Evolutionary conservation across 2,113 vertebrate species (phyloP), one percentile per base, ranked within the genome.

Genomic region (Okapia johnstoni): DNA sequence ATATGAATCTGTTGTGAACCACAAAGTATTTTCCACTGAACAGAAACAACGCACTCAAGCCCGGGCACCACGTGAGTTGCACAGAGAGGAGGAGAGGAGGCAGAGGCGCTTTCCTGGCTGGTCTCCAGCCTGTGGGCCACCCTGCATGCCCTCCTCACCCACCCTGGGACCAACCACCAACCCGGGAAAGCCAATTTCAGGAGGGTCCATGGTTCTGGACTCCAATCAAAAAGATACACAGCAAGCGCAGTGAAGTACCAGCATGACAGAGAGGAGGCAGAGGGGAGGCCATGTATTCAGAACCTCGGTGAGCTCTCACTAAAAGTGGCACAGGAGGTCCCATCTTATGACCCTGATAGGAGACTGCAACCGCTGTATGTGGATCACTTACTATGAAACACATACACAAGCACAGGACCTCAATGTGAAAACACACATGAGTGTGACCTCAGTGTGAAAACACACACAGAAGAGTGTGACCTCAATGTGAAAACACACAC

Each of bases 61-160:
- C 88, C 84, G 1, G 23, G n/a, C 23, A 60, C 19, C 16, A 3
- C 1, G 3, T 23, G 30, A 19, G 30, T 55, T 8, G 5, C 11
- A 58, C 1, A 70, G 43, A n/a, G 19, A 86, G 48, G 36, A 66
- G 55, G 30, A 5, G 12, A 66, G 46, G 7, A 57, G 36, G 15
- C 28, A 33, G 57, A 58, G 58, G 36, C 0, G 2, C 26, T 0
- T 48, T 19, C n/a, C 11, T 2, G n/a, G 33, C 7, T 23, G 23
- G 23, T n/a, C 77, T 84, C 46, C 30, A 55, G 36, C 60, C 2
- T 5, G 3, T 57, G 26, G 63, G 40, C 8, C 10, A 8, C 50
- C 9, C 46, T 33, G 77, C 5, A 2, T 52, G 79, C 79, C 30
- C 79, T 54, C 48, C 50, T 19, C 79, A 52, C 12, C 50, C 33